A percentile compares a stretch with the other conserved stretches of the same genome.
These are phyloP conservation scores for Heterohyrax brucei DNA, from an alignment of 2,797 vertebrate genomes.

Conservation along the genomic window DNA sequence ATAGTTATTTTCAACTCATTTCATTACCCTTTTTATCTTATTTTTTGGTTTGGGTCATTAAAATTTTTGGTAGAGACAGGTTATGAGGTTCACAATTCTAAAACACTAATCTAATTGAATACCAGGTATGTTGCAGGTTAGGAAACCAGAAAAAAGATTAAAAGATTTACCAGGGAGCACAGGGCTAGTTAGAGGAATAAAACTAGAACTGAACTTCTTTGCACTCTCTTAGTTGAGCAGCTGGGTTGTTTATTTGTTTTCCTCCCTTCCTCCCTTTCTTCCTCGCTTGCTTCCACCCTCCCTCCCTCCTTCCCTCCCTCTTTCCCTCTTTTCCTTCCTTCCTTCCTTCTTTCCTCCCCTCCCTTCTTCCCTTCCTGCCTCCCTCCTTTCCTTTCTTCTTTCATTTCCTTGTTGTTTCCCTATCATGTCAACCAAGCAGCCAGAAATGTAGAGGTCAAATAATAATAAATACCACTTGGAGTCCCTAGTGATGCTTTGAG, in stretches of 20 bases:
- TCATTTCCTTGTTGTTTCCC: too few species aligned
- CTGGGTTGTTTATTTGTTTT: background rate
- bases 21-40: background rate
- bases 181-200: background rate
- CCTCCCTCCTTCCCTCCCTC: too few species aligned
- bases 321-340: too few species aligned
- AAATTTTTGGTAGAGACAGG: background rate
- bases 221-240: background rate
- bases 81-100: background rate
- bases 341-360: background rate
- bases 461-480: background rate
- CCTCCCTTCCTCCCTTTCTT: background rate
- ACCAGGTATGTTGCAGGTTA: constrained; percentile 13
- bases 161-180: background rate
- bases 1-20: background rate
- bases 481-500: background rate
- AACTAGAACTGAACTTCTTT: background rate
- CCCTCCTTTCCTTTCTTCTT: background rate
- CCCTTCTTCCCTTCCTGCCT: too few species aligned
- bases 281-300: too few species aligned
- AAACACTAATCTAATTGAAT: background rate
- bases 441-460: background rate
- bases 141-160: constrained; percentile 5
- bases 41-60: constrained; percentile 37
- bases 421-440: background rate